Percentiles rank a stretch among this genome's conserved stretches.
These are phyloP conservation scores for Dendrocopos noguchii DNA, from an alignment of 2,113 vertebrate species.

Conservation along the genomic window DNA sequence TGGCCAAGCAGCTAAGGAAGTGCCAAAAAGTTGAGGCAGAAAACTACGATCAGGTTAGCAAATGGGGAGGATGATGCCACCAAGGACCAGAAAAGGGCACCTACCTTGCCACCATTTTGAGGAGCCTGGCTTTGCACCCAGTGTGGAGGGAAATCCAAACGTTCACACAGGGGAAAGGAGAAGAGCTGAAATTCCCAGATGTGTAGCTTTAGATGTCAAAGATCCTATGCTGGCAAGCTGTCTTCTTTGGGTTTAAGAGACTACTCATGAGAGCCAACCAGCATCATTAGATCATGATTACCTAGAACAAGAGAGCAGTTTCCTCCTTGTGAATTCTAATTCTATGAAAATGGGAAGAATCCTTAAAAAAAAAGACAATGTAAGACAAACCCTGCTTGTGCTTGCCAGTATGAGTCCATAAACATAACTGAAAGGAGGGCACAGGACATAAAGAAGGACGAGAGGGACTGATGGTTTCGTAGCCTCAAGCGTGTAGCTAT, in stretches of 20 bases:
- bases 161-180: not conserved
- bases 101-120: not conserved
- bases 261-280: not conserved
- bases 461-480: not conserved
- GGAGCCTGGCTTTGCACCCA: not conserved
- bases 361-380: not conserved
- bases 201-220: not conserved
- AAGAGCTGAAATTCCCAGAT: not conserved
- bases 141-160: not conserved
- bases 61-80: not conserved
- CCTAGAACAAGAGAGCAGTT: not conserved
- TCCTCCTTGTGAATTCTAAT: not conserved
- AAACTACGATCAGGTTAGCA: slow-evolving; percentile 86
- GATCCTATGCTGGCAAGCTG: not conserved
- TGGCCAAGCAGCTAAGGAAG: slow-evolving; percentile 86
- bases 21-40: slow-evolving; percentile 86
- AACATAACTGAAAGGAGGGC: not conserved
- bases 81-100: not conserved
- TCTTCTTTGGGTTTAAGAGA: not conserved
- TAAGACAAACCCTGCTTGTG: not conserved
- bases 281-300: not conserved
- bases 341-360: not conserved
- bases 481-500: not conserved
- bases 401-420: not conserved
- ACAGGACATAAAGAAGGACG: not conserved